Evolutionary conservation across 2,888 invertebrate species (phyloP).

Genomic region (Sialis lutaria): DNA sequence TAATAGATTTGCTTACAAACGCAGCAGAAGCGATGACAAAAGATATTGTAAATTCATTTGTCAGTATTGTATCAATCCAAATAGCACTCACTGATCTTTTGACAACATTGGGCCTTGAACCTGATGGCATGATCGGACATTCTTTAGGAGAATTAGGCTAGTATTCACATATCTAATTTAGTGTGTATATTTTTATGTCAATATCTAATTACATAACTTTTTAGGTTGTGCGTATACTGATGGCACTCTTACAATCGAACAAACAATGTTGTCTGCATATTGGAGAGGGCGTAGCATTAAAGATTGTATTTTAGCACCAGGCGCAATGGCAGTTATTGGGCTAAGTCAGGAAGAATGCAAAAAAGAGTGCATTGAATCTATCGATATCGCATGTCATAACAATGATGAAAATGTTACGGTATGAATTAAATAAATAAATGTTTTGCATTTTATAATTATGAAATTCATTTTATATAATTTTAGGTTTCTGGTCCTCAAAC

Average conservation of each 20-base stretch:
- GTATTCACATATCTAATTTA: slow-evolving; percentile 2
- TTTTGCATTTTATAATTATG: slow-evolving; percentile 18
- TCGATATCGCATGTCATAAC: slow-evolving; percentile 7
- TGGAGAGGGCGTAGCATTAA: slow-evolving; percentile 31
- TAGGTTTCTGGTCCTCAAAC: slow-evolving; percentile 61
- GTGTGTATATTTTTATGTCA: not conserved
- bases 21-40: slow-evolving; percentile 28
- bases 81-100: slow-evolving; percentile 80
- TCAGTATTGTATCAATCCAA: slow-evolving; percentile 34
- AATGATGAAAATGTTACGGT: slow-evolving; percentile 69
- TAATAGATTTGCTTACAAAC: slow-evolving; percentile 30
- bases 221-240: slow-evolving; percentile 46
- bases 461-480: slow-evolving; percentile 51
- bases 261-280: slow-evolving; percentile 39
- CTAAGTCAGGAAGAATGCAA: slow-evolving; percentile 58
- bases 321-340: slow-evolving; percentile 76
- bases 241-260: slow-evolving; percentile 38
- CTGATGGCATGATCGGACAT: slow-evolving; percentile 88
- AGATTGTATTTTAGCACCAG: slow-evolving; percentile 25
- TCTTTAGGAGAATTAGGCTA: slow-evolving; percentile 56
- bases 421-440: slow-evolving; percentile 5
- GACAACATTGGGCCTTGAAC: slow-evolving; percentile 47
- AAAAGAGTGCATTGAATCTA: slow-evolving; percentile 26
- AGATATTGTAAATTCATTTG: slow-evolving; percentile 35
- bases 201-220: too few relatives aligned